These are phyloP conservation scores for Coluber constrictor DNA, from an alignment of 2,797 vertebrate genomes.

Conservation along the genomic window DNA sequence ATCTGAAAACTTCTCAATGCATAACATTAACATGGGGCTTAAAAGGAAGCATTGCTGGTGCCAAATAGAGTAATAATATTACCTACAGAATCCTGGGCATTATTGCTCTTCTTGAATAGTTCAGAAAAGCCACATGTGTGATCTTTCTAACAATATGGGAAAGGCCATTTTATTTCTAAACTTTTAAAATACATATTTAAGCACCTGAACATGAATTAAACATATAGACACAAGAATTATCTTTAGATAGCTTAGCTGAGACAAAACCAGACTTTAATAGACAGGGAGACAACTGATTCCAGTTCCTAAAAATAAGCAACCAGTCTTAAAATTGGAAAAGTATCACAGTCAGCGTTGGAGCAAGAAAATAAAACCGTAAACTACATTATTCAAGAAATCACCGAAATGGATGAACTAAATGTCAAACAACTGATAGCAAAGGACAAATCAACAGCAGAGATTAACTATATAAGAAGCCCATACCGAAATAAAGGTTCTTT, in stretches of 20 bases:
- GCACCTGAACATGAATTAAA: slow-evolving; percentile 57
- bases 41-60: not conserved
- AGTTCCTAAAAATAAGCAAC: slow-evolving; percentile 51
- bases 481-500: slow-evolving; percentile 34
- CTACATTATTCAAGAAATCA: slow-evolving; percentile 38
- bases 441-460: slow-evolving; percentile 39
- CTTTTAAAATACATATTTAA: not conserved
- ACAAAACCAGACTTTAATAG: slow-evolving; percentile 42
- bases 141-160: not conserved
- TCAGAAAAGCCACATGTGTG: not conserved
- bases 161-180: slow-evolving; percentile 55
- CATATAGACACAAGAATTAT: slow-evolving; percentile 39
- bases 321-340: slow-evolving; percentile 39
- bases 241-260: slow-evolving; percentile 36
- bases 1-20: not conserved
- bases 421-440: slow-evolving; percentile 49
- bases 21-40: not conserved
- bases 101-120: not conserved
- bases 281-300: slow-evolving; percentile 45
- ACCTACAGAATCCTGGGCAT: not conserved
- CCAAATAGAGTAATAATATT: not conserved
- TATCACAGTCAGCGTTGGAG: not conserved
- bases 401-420: slow-evolving; percentile 47
- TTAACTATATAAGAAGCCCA: slow-evolving; percentile 49
- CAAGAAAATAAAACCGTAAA: slow-evolving; percentile 41